phyloP scores from a whole-genome alignment of 2,797 vertebrate species.

The Enteromius radiatus region DNA sequence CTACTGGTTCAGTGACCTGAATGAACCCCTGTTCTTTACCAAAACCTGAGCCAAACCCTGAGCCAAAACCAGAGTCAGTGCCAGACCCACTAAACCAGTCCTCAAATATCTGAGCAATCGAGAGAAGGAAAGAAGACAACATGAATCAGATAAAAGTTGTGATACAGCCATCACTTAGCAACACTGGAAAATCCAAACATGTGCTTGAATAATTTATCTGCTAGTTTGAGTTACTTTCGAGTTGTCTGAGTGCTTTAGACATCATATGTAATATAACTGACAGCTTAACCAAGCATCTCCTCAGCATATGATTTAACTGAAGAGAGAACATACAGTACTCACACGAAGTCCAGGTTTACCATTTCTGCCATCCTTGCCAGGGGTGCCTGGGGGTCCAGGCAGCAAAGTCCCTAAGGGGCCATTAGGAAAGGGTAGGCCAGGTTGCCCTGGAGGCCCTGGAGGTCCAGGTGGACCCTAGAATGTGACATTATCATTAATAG shows the following conservation, averaged over 20 bases:
- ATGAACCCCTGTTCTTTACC: constrained; percentile 72
- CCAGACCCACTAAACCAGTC: constrained; percentile 78
- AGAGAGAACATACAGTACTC: constrained; percentile 68
- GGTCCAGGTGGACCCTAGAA: constrained; percentile 85
- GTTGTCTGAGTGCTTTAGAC: constrained; percentile 5
- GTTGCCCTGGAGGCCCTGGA: constrained; percentile 85
- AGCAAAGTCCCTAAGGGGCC: constrained; percentile 67
- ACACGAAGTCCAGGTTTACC: constrained; percentile 82
- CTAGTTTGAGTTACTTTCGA: not conserved
- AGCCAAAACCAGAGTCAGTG: constrained; percentile 55
- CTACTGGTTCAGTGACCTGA: constrained; percentile 58
- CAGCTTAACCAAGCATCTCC: not conserved
- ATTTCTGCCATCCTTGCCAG: constrained; percentile 76
- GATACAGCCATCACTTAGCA: constrained; percentile 11
- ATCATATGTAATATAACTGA: constrained; percentile 9
- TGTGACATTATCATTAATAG: not conserved
- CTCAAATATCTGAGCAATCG: constrained; percentile 69
- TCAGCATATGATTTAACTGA: not conserved
- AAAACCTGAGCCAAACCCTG: constrained; percentile 58
- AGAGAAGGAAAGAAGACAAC: constrained; percentile 31
- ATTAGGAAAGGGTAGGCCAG: constrained; percentile 75
- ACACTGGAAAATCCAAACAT: not conserved
- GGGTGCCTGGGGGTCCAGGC: constrained; percentile 69
- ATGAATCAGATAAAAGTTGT: not conserved
- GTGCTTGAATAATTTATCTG: constrained; percentile 19